phyloP scores from a whole-genome alignment of 2,888 invertebrate species.

The Punctoribates punctum region DNA sequence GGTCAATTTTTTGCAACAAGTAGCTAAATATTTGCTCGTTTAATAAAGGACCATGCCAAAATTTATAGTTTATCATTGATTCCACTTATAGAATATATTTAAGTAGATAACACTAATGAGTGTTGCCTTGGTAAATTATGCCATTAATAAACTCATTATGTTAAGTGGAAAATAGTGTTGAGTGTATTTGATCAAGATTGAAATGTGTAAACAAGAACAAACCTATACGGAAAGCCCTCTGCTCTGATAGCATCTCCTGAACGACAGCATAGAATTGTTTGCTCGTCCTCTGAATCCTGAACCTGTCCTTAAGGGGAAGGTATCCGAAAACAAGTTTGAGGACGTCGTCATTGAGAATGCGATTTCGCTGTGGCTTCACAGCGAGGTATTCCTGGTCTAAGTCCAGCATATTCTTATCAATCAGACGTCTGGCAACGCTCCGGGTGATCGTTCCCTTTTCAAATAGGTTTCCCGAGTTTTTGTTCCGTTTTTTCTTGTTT shows the following conservation, averaged over 20 bases:
- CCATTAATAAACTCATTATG: too few relatives aligned
- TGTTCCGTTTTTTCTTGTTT: neutral
- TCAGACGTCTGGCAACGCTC: neutral
- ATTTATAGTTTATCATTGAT: too few relatives aligned
- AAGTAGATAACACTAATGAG: too few relatives aligned
- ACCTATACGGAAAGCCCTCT: neutral
- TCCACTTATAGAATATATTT: too few relatives aligned
- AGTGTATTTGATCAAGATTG: too few relatives aligned
- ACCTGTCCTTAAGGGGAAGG: conserved; percentile 17
- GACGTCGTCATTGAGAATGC: conserved; percentile 12
- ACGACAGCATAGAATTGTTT: conserved; percentile 14
- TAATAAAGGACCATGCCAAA: too few relatives aligned
- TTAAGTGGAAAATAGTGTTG: too few relatives aligned
- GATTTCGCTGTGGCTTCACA: neutral
- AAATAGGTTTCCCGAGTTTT: neutral
- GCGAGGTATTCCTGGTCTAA: neutral
- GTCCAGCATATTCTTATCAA: conserved; percentile 2
- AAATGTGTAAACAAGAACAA: too few relatives aligned
- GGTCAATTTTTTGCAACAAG: too few relatives aligned
- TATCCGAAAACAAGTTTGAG: conserved; percentile 6
- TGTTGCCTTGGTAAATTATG: too few relatives aligned
- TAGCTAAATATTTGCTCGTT: too few relatives aligned
- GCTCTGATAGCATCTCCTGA: neutral
- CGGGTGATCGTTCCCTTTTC: conserved; percentile 17
- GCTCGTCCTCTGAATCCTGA: neutral